Percentiles rank a stretch among this genome's conserved stretches.
Evolutionary conservation across 2,888 invertebrate species (phyloP).

Genomic region (Clanis bilineata): DNA sequence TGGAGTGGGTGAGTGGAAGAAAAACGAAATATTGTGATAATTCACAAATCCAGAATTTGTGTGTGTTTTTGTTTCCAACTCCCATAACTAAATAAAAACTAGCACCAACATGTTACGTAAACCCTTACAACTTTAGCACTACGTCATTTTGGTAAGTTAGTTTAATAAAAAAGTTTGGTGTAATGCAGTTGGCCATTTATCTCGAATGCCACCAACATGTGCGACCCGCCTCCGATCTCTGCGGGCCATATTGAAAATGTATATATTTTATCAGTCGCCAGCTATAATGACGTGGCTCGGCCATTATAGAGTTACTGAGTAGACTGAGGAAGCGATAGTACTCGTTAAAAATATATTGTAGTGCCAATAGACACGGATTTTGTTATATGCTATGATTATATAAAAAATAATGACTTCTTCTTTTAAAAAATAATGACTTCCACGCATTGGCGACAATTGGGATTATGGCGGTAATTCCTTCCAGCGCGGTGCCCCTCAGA

Average conservation of each 20-base stretch:
- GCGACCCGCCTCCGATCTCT: conserved; percentile 34
- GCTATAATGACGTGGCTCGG: neutral
- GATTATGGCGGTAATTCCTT: too few species aligned
- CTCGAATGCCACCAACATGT: conserved; percentile 53
- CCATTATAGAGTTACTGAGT: neutral
- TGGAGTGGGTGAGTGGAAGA: too few species aligned
- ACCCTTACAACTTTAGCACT: conserved; percentile 28
- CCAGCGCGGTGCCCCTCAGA: too few species aligned
- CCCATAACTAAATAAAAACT: neutral
- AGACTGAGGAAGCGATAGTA: neutral
- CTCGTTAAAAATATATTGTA: neutral
- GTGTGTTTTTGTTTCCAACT: neutral
- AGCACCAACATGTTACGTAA: conserved; percentile 18
- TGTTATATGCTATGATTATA: too few species aligned
- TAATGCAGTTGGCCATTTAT: conserved; percentile 63
- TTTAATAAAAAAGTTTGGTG: conserved; percentile 54
- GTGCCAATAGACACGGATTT: too few species aligned
- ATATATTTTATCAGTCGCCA: conserved; percentile 20
- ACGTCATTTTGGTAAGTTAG: conserved; percentile 27
- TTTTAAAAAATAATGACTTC: too few species aligned
- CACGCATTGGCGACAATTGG: too few species aligned
- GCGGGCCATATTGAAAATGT: conserved; percentile 10
- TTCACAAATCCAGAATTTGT: neutral
- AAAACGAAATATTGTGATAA: too few species aligned
- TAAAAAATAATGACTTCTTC: too few species aligned